Base-by-base conservation (phyloP, 2,797 vertebrate genomes). In the Coregonus ussuriensis region DNA sequence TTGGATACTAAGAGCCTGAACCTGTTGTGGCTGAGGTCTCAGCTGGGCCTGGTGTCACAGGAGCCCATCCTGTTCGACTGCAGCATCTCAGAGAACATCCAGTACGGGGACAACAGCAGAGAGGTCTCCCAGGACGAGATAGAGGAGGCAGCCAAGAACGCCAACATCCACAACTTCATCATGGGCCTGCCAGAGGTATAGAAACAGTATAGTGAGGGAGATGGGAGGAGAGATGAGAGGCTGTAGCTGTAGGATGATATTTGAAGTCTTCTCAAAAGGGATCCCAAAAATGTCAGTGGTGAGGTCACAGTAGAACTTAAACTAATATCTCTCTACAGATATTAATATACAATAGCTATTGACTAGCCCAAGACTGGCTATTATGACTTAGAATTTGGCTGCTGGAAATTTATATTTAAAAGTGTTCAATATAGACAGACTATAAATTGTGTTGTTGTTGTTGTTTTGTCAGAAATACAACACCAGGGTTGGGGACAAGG, bases 31-130 rank as follows among this genome's bases (percentile, higher is more conserved):
- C 53, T 93, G 75, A 90, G 92, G 71, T 89, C 91, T 74, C 89
- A 91, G 37, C 63, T 95, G 75, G 93, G 92, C 25, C 85, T 94
- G 66, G 92, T 95, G 74, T 95, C 93, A 54, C 94, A 95, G 86
- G 94, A 95, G 73, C 94, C 94, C 13, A 82, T 92, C 80, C 87
- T 95, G 33, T 95, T 93, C 86, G 92, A 94, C 86, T 92, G 91
- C 79, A 94, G 87, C 79, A 94, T 93, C 73, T 78, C 88, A 66
- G 93, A 95, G 89, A 95, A 95, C 79, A 95, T 95, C 82, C 85
- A 76, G 13, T 94, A 94, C 37, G 93, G 91, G 67, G 87, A 93
- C 87, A 92, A 90, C 80, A 85, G 85, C 65, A 91, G 91, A 29
- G 67, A 81, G 25, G 85, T 93, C 80, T 91, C 85, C 73, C 91